Percentiles rank a stretch among this genome's conserved stretches.
phyloP scores from a whole-genome alignment of 2,113 vertebrate genomes.

The Pungitius pungitius region DNA sequence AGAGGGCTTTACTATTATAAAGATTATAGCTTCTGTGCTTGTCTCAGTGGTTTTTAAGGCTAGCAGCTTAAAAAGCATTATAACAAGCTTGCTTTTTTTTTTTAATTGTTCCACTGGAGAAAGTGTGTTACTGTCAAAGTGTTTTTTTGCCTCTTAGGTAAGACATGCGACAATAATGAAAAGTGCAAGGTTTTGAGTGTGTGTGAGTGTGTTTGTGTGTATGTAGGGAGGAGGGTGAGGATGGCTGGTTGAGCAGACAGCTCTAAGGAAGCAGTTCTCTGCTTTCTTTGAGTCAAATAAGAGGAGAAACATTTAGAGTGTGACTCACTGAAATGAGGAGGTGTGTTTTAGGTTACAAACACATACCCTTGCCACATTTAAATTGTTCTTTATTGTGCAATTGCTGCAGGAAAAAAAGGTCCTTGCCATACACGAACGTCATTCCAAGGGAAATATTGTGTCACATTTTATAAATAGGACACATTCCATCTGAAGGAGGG shows the following conservation, averaged over 20 bases:
- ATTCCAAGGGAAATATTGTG: conserved; percentile 23
- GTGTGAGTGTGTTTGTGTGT: neutral
- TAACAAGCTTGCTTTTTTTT: conserved; percentile 29
- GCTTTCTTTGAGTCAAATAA: conserved; percentile 58
- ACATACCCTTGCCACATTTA: conserved; percentile 31
- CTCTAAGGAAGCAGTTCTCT: conserved; percentile 45
- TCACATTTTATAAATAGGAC: conserved; percentile 46
- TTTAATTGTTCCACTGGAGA: conserved; percentile 8
- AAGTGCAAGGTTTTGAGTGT: conserved; percentile 34
- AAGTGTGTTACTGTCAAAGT: conserved; percentile 11
- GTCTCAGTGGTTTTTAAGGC: conserved; percentile 40
- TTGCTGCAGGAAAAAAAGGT: neutral
- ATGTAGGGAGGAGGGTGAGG: neutral
- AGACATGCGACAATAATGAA: conserved; percentile 55
- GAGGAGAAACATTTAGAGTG: conserved; percentile 57
- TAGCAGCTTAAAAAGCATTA: conserved; percentile 42
- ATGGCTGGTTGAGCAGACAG: conserved; percentile 44
- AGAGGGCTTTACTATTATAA: conserved; percentile 85
- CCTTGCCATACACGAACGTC: neutral
- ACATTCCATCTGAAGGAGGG: conserved; percentile 14
- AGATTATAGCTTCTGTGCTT: conserved; percentile 31
- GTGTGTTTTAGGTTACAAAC: conserved; percentile 54
- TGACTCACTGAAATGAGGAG: conserved; percentile 62
- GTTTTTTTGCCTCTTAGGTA: conserved; percentile 44
- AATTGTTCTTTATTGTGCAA: conserved; percentile 39